Conservation (phyloP, 1,140 invertebrate species). For the Heliconius congener region DNA sequence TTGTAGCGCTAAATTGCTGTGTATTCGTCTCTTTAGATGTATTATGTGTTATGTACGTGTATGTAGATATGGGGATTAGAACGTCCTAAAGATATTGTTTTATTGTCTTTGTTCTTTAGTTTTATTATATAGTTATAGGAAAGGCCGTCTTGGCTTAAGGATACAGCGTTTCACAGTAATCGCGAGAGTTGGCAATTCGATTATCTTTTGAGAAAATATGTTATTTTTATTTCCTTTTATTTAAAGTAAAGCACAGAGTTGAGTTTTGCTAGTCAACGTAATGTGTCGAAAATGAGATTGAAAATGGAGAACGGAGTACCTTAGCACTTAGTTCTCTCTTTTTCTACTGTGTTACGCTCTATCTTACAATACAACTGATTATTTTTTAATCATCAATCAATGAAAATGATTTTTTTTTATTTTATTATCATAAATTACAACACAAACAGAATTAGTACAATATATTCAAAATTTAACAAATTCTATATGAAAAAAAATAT, state of each 20-base stretch:
- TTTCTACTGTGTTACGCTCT: too few species aligned
- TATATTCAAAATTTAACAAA: too few species aligned
- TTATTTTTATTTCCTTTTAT: not conserved
- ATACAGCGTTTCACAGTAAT: not conserved
- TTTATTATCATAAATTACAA: too few species aligned
- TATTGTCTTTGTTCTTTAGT: too few species aligned
- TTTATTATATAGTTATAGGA: not conserved
- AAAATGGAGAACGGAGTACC: not conserved
- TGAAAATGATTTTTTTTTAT: too few species aligned
- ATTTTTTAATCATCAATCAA: too few species aligned
- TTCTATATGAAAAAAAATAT: too few species aligned
- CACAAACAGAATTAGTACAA: too few species aligned
- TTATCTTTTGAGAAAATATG: not conserved
- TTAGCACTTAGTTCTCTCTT: not conserved
- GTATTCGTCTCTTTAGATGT: constrained; percentile 4
- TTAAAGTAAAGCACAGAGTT: not conserved
- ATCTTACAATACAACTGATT: too few species aligned
- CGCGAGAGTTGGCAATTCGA: not conserved
- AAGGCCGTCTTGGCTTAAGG: too few species aligned
- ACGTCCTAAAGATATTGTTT: too few species aligned
- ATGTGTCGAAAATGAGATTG: not conserved
- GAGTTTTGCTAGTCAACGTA: not conserved
- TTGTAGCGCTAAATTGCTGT: constrained; percentile 10
- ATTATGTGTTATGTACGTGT: not conserved
- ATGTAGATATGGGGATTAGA: too few species aligned